phyloP scores from a whole-genome alignment of 2,797 vertebrate genomes.

The Notamacropus eugenii region DNA sequence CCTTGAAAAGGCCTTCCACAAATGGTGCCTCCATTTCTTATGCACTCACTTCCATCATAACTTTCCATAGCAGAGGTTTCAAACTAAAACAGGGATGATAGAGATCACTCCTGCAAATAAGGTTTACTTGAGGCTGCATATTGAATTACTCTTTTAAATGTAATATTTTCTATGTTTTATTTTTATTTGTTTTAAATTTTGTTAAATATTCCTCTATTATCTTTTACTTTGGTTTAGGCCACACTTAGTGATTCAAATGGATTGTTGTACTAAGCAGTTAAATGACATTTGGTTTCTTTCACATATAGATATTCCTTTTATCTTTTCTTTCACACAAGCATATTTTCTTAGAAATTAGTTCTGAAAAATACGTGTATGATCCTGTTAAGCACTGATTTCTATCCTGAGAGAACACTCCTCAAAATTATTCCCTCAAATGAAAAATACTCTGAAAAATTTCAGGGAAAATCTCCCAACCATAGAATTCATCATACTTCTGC shows the following conservation, averaged over 20 bases:
- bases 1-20: background rate
- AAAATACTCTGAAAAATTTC: background rate
- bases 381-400: background rate
- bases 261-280: background rate
- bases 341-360: background rate
- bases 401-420: background rate
- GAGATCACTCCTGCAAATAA: background rate
- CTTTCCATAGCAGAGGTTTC: conserved; percentile 1
- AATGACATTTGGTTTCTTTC: background rate
- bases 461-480: conserved; percentile 30
- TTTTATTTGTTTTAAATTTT: background rate
- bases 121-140: background rate
- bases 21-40: background rate
- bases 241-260: background rate
- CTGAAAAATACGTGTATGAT: conserved; percentile 1
- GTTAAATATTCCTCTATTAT: background rate
- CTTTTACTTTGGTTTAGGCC: background rate
- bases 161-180: background rate
- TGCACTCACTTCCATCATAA: conserved; percentile 40
- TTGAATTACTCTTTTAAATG: background rate
- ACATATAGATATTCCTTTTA: background rate
- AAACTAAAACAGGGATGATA: background rate
- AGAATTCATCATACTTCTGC: background rate
- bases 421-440: background rate
- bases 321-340: background rate